A percentile compares a stretch with the other conserved stretches of the same genome.
Conservation (phyloP, 2,888 invertebrate species). For the Acrobasis consociella region DNA sequence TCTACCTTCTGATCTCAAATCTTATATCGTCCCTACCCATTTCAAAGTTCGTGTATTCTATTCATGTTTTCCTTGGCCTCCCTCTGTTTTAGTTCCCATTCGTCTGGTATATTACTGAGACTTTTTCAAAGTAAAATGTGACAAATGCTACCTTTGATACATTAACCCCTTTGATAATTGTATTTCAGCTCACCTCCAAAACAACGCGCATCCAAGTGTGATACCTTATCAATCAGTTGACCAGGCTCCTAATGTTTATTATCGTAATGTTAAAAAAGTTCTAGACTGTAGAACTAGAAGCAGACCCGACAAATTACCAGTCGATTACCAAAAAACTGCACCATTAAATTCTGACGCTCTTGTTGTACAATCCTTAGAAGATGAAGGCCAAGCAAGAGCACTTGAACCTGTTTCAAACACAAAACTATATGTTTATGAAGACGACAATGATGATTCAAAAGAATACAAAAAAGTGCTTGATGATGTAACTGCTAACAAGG, state of each 20-base stretch:
- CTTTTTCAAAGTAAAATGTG: no score
- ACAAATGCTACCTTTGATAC: neutral
- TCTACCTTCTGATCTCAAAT: no score
- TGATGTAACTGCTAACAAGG: neutral
- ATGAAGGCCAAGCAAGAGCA: neutral
- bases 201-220: neutral
- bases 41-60: no score
- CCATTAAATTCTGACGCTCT: neutral
- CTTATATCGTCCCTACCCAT: no score
- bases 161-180: neutral
- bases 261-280: neutral
- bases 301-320: neutral
- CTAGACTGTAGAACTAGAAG: neutral
- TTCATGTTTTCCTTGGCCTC: no score
- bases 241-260: neutral
- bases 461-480: neutral
- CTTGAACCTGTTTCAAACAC: neutral
- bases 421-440: neutral
- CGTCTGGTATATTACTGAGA: no score
- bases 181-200: conserved; percentile 3
- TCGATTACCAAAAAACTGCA: neutral
- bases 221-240: neutral
- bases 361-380: conserved; percentile 8
- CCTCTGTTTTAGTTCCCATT: no score
- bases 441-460: neutral